Evolutionary conservation across 1,140 invertebrate genomes (phyloP).

Genomic region (Calephelis nemesis): DNA sequence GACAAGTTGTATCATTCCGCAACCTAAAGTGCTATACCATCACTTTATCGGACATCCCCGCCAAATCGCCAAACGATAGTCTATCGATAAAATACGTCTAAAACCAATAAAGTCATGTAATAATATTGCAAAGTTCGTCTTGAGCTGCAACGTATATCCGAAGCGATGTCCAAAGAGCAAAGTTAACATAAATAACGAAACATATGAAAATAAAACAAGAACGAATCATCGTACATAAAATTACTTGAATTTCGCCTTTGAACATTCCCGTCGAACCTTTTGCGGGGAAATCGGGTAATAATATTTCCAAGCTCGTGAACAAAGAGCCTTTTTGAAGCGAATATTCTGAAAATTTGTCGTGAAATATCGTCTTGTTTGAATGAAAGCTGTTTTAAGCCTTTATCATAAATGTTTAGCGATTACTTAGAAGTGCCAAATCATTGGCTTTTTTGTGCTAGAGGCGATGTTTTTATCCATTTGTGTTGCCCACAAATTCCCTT

Average conservation of each 20-base stretch:
- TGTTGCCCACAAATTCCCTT: too few relatives aligned
- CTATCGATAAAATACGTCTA: too few relatives aligned
- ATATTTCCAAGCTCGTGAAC: conserved; percentile 67
- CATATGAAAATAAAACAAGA: conserved; percentile 24
- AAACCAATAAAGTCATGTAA: too few relatives aligned
- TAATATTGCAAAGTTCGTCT: too few relatives aligned
- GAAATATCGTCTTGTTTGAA: conserved; percentile 28
- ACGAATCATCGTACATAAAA: conserved; percentile 52
- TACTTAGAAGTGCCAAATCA: conserved; percentile 11
- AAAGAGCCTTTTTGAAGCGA: conserved; percentile 59
- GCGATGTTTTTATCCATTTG: too few relatives aligned
- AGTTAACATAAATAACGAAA: conserved; percentile 4
- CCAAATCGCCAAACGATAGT: not conserved
- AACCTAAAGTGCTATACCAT: too few relatives aligned
- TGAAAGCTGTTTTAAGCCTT: conserved; percentile 23
- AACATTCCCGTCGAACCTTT: conserved; percentile 47
- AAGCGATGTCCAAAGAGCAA: not conserved
- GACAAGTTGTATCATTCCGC: too few relatives aligned
- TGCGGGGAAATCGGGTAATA: conserved; percentile 60
- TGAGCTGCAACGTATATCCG: not conserved
- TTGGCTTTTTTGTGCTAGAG: not conserved
- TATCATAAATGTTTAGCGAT: conserved; percentile 9
- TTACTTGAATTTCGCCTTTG: conserved; percentile 52
- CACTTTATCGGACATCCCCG: too few relatives aligned
- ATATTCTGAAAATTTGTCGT: conserved; percentile 49